phyloP scores from a whole-genome alignment of 2,797 vertebrate genomes.

The Anguilla obscura region DNA sequence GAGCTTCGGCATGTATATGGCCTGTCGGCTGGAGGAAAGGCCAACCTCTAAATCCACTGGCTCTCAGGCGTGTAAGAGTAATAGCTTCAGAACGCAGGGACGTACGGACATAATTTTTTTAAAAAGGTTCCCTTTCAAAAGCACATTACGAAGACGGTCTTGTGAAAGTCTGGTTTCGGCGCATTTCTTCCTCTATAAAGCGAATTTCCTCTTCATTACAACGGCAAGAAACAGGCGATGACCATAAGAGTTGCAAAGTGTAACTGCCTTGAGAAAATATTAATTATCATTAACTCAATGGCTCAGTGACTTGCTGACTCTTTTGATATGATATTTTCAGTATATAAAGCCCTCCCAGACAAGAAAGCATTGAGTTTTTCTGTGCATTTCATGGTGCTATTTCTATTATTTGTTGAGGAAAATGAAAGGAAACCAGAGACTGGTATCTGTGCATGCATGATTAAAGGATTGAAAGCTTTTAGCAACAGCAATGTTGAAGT shows the following conservation, averaged over 20 bases:
- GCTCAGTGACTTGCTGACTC: not conserved
- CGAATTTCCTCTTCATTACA: not conserved
- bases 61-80: not conserved
- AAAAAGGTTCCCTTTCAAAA: not conserved
- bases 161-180: not conserved
- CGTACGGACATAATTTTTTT: not conserved
- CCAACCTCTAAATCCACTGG: not conserved
- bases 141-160: not conserved
- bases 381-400: not conserved
- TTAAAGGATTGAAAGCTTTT: constrained; percentile 2
- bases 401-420: not conserved
- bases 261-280: not conserved
- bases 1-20: not conserved
- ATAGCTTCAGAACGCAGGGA: not conserved
- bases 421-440: not conserved
- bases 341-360: not conserved
- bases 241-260: not conserved
- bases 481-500: not conserved
- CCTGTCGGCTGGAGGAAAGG: not conserved
- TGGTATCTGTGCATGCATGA: not conserved
- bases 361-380: not conserved
- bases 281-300: not conserved
- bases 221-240: not conserved
- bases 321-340: not conserved
- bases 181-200: not conserved